Evolutionary conservation across 1,140 invertebrate species (phyloP).

Genomic region (Lasioglossum baleicum): DNA sequence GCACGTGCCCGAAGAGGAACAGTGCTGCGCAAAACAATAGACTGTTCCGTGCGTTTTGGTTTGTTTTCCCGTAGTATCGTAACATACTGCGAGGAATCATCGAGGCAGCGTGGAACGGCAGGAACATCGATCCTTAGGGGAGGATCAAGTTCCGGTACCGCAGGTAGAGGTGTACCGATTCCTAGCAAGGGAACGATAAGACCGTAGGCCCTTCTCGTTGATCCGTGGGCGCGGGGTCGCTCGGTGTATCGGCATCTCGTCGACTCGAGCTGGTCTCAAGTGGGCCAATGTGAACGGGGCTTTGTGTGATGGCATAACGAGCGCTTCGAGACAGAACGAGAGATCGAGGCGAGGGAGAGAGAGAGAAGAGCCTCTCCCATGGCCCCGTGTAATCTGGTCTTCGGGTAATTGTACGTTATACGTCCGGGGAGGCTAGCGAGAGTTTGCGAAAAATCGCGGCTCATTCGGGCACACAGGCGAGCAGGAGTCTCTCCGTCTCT

Average conservation of each 20-base stretch:
- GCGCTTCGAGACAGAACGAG: slow-evolving; percentile 16
- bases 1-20: no score
- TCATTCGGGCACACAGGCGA: slow-evolving; percentile 58
- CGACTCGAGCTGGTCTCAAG: slow-evolving; percentile 49
- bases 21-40: no score
- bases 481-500: no score
- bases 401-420: slow-evolving; percentile 78
- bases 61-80: no score
- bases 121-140: slow-evolving; percentile 18
- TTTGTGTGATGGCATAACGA: slow-evolving; percentile 64
- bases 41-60: no score
- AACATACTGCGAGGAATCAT: no score
- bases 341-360: not conserved
- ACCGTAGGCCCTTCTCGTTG: not conserved
- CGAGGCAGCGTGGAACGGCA: no score
- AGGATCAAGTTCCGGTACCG: slow-evolving; percentile 21
- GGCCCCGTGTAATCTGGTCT: slow-evolving; percentile 76
- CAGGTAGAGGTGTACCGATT: slow-evolving; percentile 46
- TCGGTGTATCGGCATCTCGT: slow-evolving; percentile 44
- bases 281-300: slow-evolving; percentile 65
- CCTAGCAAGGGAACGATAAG: slow-evolving; percentile 55
- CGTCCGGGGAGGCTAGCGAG: slow-evolving; percentile 64
- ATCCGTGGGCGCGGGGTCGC: not conserved
- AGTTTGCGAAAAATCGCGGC: slow-evolving; percentile 76
- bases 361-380: slow-evolving; percentile 68